Percentiles rank a stretch among this genome's conserved stretches.
Conservation (phyloP, 1,140 invertebrate genomes). For the Bathynomus jamesi region DNA sequence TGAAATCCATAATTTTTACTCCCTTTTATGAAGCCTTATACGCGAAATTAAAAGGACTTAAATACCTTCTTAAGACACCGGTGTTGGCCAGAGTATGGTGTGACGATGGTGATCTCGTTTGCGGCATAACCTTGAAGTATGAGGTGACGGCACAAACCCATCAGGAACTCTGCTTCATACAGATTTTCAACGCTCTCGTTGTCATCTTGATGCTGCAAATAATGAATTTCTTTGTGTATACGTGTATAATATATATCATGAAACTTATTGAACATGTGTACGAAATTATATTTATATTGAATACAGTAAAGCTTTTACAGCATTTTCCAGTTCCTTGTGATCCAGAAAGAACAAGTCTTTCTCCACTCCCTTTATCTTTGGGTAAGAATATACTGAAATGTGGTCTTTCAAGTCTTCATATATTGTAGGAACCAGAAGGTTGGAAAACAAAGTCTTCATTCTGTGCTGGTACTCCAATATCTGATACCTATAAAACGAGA, state of each 20-base stretch:
- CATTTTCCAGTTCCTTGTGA: constrained; percentile 25
- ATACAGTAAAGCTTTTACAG: background rate
- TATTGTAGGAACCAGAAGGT: constrained; percentile 28
- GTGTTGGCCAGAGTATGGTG: constrained; percentile 32
- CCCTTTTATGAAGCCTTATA: background rate
- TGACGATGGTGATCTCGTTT: constrained; percentile 31
- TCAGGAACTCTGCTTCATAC: constrained; percentile 23
- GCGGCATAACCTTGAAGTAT: constrained; percentile 26
- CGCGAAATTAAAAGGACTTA: background rate
- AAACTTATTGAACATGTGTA: background rate
- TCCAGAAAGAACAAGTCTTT: constrained; percentile 31
- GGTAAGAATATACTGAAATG: constrained; percentile 18
- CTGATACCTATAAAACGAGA: constrained; percentile 14
- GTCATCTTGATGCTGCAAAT: constrained; percentile 19
- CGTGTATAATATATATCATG: background rate
- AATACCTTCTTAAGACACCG: constrained; percentile 18
- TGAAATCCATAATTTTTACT: background rate
- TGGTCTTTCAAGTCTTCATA: constrained; percentile 29
- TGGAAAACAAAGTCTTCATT: constrained; percentile 34
- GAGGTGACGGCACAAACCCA: constrained; percentile 24
- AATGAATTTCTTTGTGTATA: background rate
- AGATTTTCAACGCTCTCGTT: constrained; percentile 27
- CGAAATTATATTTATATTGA: background rate
- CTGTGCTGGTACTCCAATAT: constrained; percentile 34
- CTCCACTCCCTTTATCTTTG: constrained; percentile 21